A percentile compares a stretch with the other conserved stretches of the same genome.
Conservation (phyloP, 2,888 invertebrate genomes). For the Ichneumon xanthorius region DNA sequence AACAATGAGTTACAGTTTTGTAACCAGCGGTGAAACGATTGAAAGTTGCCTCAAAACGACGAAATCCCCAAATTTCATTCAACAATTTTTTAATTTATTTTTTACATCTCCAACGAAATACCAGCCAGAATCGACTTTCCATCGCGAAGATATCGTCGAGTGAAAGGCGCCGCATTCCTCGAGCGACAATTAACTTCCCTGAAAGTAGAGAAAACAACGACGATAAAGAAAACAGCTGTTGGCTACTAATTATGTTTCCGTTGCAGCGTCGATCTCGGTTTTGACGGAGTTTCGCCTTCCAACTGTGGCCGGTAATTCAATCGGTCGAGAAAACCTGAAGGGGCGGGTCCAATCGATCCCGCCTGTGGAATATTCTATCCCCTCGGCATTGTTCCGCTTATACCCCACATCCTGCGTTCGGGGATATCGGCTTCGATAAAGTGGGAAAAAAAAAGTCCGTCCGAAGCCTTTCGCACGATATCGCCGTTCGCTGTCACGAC, state of each 20-base stretch:
- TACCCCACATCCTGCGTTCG: background rate
- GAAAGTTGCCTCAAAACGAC: no score
- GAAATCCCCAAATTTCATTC: background rate
- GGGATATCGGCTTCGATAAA: background rate
- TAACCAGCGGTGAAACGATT: no score
- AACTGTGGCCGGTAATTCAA: slow-evolving; percentile 41
- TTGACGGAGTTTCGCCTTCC: slow-evolving; percentile 10
- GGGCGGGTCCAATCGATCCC: slow-evolving; percentile 66
- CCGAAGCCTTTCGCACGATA: background rate
- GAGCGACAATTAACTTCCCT: background rate
- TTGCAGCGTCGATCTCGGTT: slow-evolving; percentile 10
- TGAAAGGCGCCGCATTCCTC: slow-evolving; percentile 26
- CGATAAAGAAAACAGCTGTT: background rate
- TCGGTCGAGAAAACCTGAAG: slow-evolving; percentile 38
- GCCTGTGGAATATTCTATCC: slow-evolving; percentile 44
- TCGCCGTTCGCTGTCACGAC: background rate
- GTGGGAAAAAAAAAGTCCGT: slow-evolving; percentile 10
- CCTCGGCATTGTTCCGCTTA: background rate
- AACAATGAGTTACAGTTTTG: no score
- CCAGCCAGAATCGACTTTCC: background rate
- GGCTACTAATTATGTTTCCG: background rate
- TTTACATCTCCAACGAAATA: background rate
- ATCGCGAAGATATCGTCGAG: background rate
- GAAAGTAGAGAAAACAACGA: background rate
- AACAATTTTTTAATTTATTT: background rate